Base-by-base conservation (phyloP, 2,113 vertebrate species). In the Saccopteryx leptura region DNA sequence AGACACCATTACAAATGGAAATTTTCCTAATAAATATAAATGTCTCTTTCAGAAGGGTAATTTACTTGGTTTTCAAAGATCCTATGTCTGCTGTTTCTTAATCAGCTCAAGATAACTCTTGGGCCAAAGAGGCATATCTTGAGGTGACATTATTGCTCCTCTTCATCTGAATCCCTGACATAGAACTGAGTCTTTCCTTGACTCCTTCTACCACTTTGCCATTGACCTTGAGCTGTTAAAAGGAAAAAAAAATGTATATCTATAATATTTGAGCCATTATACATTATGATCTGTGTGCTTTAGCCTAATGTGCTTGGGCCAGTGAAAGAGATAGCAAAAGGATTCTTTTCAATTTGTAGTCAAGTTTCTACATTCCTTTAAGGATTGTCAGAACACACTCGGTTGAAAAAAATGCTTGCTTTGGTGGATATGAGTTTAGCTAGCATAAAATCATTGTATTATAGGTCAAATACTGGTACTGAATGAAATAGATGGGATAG, bases 361-460 rank as follows among this genome's bases (percentile, higher is more conserved):
- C 9, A 89, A 72, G 21, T 66, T 69, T 84, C 56, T n/a, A 4
- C 91, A 75, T 96, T 83, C 54, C 66, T 89, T 95, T 65, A 91
- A 78, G 31, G 14, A 92, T n/a, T 82, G 26, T 74, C 39, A 93
- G 56, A 94, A 58, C 15, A 75, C 69, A 5, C 15, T 82, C 13
- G 72, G 21, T 87, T 63, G 18, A 92, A 94, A 58, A 79, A 93
- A 91, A 56, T 74, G 5, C 11, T 82, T 68, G 5, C 17, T 82
- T 68, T 61, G 3, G 74, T 71, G 63, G 21, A 58, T 88, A 72
- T 69, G 12, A 93, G 18, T 66, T 92, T 14, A 31, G 26, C 56
- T 88, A 69, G 28, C n/a, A 72, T 68, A 4, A 95, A 82, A 31
- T 72, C 24, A 80, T 75, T 90, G 10, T 7, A 14, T 90, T 33